A percentile compares a stretch with the other conserved stretches of the same genome.
Conservation (phyloP, 2,888 invertebrate genomes). For the Pollenia griseotomentosa region DNA sequence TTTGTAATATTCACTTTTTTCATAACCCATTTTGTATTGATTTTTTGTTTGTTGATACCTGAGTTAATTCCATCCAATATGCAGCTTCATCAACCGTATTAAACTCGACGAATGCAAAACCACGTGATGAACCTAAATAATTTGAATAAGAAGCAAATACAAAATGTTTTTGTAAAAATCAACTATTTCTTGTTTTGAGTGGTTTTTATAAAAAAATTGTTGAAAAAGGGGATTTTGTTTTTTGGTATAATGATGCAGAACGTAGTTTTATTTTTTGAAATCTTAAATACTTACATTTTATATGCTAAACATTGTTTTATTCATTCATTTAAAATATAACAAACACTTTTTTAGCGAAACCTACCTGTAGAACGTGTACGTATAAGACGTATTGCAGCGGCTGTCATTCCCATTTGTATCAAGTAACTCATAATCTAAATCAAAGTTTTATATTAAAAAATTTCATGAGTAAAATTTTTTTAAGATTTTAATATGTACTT, state of each 20-base stretch:
- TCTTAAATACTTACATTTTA: constrained; percentile 72
- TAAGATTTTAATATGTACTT: constrained; percentile 80
- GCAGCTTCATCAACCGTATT: constrained; percentile 93
- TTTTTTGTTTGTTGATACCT: constrained; percentile 83
- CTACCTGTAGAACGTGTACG: constrained; percentile 94
- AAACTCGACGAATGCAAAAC: constrained; percentile 97
- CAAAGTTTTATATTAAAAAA: constrained; percentile 16
- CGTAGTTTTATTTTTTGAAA: constrained; percentile 67
- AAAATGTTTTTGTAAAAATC: constrained; percentile 84
- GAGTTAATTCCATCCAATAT: constrained; percentile 96
- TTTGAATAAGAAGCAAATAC: constrained; percentile 87
- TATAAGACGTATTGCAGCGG: constrained; percentile 92
- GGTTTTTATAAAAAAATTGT: constrained; percentile 69
- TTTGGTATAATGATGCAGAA: constrained; percentile 69
- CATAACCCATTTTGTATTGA: constrained; percentile 68
- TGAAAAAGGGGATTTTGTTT: constrained; percentile 59
- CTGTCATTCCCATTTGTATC: constrained; percentile 89
- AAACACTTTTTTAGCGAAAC: constrained; percentile 76
- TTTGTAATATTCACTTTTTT: constrained; percentile 69
- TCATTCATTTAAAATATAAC: constrained; percentile 45
- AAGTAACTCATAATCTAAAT: constrained; percentile 91
- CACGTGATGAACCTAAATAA: constrained; percentile 94
- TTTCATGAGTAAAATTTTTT: not conserved
- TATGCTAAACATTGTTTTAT: constrained; percentile 20
- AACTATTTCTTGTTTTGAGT: constrained; percentile 79